phyloP scores from a whole-genome alignment of 1,140 invertebrate genomes.

The Tetranychus cinnabarinus region DNA sequence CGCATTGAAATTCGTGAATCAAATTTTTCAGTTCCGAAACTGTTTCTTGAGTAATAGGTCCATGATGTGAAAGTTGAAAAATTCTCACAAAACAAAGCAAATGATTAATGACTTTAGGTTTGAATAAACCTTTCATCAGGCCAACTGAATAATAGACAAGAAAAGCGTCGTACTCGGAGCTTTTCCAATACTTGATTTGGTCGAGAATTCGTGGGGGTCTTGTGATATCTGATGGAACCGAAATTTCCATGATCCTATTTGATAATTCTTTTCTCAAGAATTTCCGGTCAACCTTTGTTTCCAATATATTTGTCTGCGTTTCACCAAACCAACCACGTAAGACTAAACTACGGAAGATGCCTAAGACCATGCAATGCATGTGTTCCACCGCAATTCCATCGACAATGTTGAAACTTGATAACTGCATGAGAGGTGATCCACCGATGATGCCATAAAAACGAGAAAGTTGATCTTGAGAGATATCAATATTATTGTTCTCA shows the following conservation, averaged over 20 bases:
- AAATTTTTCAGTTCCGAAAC: background rate
- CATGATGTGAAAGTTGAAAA: background rate
- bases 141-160: background rate
- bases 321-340: too few species aligned
- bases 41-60: background rate
- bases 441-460: too few species aligned
- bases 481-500: too few species aligned
- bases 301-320: too few species aligned
- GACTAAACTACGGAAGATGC: too few species aligned
- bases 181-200: background rate
- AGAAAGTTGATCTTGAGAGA: too few species aligned
- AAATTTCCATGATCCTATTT: background rate
- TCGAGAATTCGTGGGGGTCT: background rate
- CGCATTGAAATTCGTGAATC: background rate
- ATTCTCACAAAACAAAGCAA: background rate
- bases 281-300: too few species aligned
- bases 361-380: too few species aligned
- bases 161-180: background rate
- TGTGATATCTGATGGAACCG: background rate
- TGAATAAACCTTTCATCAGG: background rate
- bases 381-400: too few species aligned
- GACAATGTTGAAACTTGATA: too few species aligned
- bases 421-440: background rate
- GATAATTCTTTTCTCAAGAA: too few species aligned
- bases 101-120: background rate